Evolutionary conservation across 2,797 vertebrate genomes (phyloP).

Genomic region (Eulemur rubriventer): DNA sequence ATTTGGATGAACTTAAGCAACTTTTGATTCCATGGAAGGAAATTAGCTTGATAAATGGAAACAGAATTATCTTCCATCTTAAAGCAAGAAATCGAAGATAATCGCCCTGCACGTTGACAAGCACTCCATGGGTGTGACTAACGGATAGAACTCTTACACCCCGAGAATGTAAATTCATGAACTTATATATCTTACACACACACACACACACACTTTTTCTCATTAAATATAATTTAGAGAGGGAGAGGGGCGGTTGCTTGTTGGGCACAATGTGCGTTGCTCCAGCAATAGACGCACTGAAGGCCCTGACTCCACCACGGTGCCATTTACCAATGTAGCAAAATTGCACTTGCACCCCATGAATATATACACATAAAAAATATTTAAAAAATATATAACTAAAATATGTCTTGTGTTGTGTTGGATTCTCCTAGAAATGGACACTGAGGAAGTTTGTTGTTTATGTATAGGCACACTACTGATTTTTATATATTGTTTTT

Average conservation of each 20-base stretch:
- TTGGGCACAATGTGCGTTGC: no score
- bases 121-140: neutral
- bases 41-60: neutral
- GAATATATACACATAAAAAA: no score
- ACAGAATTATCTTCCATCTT: neutral
- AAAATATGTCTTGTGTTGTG: neutral
- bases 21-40: neutral
- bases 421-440: neutral
- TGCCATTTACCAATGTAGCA: no score
- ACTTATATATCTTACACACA: neutral
- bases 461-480: no score
- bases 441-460: no score
- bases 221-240: neutral
- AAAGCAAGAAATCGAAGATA: neutral
- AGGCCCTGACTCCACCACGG: no score
- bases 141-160: neutral
- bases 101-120: neutral
- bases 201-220: neutral
- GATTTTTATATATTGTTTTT: no score
- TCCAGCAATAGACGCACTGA: no score
- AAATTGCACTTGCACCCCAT: no score
- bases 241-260: no score
- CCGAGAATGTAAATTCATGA: neutral
- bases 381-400: neutral
- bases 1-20: neutral